Conservation (phyloP, 1,140 invertebrate genomes). For the Atta cephalotes region DNA sequence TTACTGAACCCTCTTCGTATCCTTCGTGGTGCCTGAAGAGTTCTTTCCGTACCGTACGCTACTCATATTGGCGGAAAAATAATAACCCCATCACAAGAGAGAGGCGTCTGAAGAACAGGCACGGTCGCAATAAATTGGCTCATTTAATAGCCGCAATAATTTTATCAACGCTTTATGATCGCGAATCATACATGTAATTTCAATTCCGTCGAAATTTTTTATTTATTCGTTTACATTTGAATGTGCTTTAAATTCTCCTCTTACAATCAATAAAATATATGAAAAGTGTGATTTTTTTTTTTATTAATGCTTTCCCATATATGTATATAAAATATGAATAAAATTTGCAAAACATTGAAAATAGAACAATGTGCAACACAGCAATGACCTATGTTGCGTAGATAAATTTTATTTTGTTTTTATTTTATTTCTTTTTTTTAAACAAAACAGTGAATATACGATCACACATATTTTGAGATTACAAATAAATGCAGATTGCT, state of each 20-base stretch:
- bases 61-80: conserved; percentile 61
- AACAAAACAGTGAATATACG: neutral
- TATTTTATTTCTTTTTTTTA: neutral
- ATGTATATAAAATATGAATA: conserved; percentile 21
- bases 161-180: conserved; percentile 54
- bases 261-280: conserved; percentile 35
- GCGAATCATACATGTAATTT: neutral
- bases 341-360: conserved; percentile 12
- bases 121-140: conserved; percentile 71
- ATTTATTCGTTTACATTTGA: neutral
- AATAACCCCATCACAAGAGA: conserved; percentile 59
- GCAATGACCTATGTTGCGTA: neutral
- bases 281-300: conserved; percentile 3
- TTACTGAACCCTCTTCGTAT: conserved; percentile 72
- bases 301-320: neutral
- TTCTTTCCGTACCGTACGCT: conserved; percentile 73
- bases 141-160: conserved; percentile 75
- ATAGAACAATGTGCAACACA: neutral
- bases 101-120: conserved; percentile 50
- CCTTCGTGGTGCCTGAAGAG: conserved; percentile 73
- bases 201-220: neutral
- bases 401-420: neutral
- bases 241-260: neutral
- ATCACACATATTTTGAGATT: neutral
- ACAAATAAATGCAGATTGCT: conserved; percentile 1